Evolutionary conservation across 2,797 vertebrate species (phyloP).

Genomic region (Neomorphus geoffroyi): DNA sequence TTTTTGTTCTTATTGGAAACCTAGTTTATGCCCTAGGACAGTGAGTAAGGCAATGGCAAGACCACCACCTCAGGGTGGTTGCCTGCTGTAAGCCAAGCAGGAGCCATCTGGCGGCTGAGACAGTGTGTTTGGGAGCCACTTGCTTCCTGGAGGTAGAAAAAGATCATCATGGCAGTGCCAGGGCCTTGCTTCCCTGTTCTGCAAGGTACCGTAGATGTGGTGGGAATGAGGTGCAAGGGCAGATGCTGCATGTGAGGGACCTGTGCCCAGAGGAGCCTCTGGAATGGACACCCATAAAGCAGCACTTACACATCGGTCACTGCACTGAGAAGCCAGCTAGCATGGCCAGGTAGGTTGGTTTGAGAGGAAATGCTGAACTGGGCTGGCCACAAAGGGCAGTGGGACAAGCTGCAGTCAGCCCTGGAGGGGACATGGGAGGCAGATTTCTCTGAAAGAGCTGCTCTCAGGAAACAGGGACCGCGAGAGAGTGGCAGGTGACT

Average conservation of each 20-base stretch:
- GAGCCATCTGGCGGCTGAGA: fast-evolving
- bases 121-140: fast-evolving
- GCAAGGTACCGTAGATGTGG: fast-evolving
- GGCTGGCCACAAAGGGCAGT: fast-evolving
- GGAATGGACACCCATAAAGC: not conserved
- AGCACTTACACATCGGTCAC: fast-evolving
- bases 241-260: not conserved
- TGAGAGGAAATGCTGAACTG: not conserved
- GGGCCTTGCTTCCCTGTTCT: not conserved
- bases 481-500: fast-evolving
- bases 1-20: not conserved
- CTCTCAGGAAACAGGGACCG: not conserved
- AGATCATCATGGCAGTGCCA: fast-evolving
- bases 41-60: not conserved
- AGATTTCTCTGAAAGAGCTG: not conserved
- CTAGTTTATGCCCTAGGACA: not conserved
- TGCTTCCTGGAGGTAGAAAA: fast-evolving
- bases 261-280: not conserved
- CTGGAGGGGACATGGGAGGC: not conserved
- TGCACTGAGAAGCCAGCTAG: not conserved
- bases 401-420: fast-evolving
- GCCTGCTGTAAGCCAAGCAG: not conserved
- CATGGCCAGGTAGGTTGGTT: not conserved
- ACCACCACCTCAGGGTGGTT: fast-evolving
- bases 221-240: not conserved